Evolutionary conservation across 2,888 invertebrate genomes (phyloP).

Genomic region (Autographa pulchrina): DNA sequence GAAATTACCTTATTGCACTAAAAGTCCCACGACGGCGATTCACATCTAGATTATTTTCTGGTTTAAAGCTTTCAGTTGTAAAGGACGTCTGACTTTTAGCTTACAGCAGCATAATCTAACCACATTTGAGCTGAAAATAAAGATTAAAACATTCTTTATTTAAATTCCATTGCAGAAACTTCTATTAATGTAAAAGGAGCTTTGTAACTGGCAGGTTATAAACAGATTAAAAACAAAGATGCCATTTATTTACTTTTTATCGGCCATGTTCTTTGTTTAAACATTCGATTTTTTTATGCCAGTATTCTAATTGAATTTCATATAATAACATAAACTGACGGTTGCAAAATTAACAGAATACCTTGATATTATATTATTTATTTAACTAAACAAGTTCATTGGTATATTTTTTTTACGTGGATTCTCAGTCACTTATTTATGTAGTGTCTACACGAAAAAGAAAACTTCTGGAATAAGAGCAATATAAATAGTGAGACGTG

Average conservation of each 20-base stretch:
- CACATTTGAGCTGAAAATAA: not conserved
- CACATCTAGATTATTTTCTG: not conserved
- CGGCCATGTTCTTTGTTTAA: no score
- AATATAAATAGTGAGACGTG: slow-evolving; percentile 4
- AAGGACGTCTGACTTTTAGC: not conserved
- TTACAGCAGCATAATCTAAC: not conserved
- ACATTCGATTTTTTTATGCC: no score
- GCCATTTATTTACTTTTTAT: no score
- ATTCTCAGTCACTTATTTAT: not conserved
- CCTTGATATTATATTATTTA: no score
- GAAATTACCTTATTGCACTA: not conserved
- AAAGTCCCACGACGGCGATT: not conserved
- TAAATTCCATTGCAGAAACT: not conserved
- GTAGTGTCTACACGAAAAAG: not conserved
- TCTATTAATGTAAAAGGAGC: not conserved
- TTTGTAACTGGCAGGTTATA: not conserved
- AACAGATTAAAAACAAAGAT: not conserved
- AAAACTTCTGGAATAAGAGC: slow-evolving; percentile 3
- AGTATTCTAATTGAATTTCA: no score
- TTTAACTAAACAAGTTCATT: no score
- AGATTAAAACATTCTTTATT: slow-evolving; percentile 2
- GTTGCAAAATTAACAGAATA: no score
- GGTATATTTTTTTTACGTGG: no score
- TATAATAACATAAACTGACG: no score
- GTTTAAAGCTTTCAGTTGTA: slow-evolving; percentile 1